A percentile compares a stretch with the other conserved stretches of the same genome.
Conservation (phyloP, 2,797 vertebrate genomes). For the Bucorvus abyssinicus region DNA sequence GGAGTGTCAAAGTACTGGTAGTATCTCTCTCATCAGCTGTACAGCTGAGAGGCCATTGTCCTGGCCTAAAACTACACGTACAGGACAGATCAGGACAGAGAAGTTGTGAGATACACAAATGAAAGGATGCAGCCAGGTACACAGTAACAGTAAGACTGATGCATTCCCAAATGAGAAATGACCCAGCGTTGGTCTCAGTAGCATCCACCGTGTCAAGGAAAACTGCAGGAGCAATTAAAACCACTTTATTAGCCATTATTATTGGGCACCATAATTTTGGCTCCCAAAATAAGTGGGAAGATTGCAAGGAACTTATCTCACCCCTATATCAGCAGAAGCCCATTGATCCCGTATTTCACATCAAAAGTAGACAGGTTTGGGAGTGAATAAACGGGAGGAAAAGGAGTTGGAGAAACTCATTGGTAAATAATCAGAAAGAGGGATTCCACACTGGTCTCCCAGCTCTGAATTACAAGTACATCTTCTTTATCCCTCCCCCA, state of each 20-base stretch:
- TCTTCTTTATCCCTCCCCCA: not conserved
- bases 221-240: not conserved
- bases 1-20: not conserved
- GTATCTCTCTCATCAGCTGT: not conserved
- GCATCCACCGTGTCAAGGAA: not conserved
- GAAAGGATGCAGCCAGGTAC: not conserved
- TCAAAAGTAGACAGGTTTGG: not conserved
- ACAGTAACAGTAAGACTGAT: not conserved
- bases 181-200: not conserved
- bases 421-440: not conserved
- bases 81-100: not conserved
- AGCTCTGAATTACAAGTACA: constrained; percentile 25
- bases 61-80: not conserved
- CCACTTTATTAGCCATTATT: not conserved
- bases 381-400: not conserved
- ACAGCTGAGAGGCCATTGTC: not conserved
- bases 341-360: not conserved
- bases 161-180: not conserved
- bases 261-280: not conserved
- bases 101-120: not conserved
- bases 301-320: not conserved
- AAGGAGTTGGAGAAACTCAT: not conserved
- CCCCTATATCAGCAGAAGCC: not conserved
- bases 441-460: not conserved
- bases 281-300: not conserved